phyloP scores from a whole-genome alignment of 2,888 invertebrate genomes.

The Tenthredo amoena region DNA sequence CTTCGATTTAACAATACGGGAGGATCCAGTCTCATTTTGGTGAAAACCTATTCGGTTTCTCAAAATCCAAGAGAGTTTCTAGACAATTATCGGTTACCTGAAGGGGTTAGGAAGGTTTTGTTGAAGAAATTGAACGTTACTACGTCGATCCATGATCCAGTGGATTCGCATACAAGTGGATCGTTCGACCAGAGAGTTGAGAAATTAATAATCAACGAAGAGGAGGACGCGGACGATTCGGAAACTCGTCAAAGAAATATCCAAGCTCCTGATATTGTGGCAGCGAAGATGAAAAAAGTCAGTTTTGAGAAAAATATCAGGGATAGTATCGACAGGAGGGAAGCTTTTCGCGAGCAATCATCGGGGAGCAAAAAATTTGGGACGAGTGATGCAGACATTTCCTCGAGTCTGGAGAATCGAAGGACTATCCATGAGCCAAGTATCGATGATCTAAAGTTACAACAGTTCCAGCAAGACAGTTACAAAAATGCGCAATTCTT shows the following conservation, averaged over 20 bases:
- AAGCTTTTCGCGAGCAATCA: background rate
- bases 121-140: constrained; percentile 25
- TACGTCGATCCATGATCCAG: background rate
- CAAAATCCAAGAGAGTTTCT: constrained; percentile 19
- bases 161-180: background rate
- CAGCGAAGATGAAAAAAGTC: background rate
- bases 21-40: background rate
- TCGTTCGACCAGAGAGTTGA: background rate
- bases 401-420: background rate
- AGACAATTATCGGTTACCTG: constrained; percentile 6
- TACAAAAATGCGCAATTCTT: background rate
- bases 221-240: background rate
- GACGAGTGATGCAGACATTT: background rate
- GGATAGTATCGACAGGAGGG: background rate
- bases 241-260: background rate
- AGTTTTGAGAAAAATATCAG: background rate
- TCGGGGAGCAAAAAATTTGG: background rate
- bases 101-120: constrained; percentile 18
- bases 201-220: background rate
- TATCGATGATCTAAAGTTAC: constrained; percentile 3
- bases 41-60: constrained; percentile 24
- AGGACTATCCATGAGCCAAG: constrained; percentile 16
- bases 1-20: background rate
- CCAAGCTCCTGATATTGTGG: background rate
- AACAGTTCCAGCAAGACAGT: background rate